Evolutionary conservation across 2,113 vertebrate genomes (phyloP), one percentile per base, ranked within the genome.

Genomic region (Heterocephalus glaber): DNA sequence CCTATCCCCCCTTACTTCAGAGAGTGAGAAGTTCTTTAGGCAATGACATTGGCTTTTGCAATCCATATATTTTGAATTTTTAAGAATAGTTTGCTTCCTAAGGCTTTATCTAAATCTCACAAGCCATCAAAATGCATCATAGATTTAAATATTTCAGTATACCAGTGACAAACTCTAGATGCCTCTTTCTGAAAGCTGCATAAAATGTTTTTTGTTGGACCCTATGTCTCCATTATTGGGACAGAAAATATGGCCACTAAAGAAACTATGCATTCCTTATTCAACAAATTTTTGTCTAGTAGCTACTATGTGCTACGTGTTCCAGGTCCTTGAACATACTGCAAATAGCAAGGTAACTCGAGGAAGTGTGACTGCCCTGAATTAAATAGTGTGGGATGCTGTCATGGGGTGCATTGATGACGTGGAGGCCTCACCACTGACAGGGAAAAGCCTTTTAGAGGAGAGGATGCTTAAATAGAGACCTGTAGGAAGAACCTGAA

Each of bases 141-240:
- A 70, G 58, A 66, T 80, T 54, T 93, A 16, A 60, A 11, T 74
- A 49, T 63, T 52, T 95, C 12, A 54, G 8, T 41, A 72, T 92
- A 3, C 41, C 47, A 80, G 28, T 58, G 47, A 66, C 41, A 41
- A 91, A 58, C 20, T 95, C 70, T 93, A 88, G 33, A 66, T 77
- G 7, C 35, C 28, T 52, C n/a, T 87, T 84, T 54, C 1, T 24
- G n/a, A 30, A 91, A 54, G 7, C 8, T 72, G 16, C 63, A 88
- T 89, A 80, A 81, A 66, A 54, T 83, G n/a, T 81, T 95, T n/a
- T 58, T 72, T 72, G 60, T 89, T 84, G 49, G 47, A 47, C 19
- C 19, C 17, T 16, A 3, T 72, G 24, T 92, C 35, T 60, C 52
- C 26, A 38, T 83, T 90, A 83, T 44, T 74, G 35, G 16, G 35